Conservation (phyloP, 2,797 vertebrate genomes). For the Florisuga fusca region DNA sequence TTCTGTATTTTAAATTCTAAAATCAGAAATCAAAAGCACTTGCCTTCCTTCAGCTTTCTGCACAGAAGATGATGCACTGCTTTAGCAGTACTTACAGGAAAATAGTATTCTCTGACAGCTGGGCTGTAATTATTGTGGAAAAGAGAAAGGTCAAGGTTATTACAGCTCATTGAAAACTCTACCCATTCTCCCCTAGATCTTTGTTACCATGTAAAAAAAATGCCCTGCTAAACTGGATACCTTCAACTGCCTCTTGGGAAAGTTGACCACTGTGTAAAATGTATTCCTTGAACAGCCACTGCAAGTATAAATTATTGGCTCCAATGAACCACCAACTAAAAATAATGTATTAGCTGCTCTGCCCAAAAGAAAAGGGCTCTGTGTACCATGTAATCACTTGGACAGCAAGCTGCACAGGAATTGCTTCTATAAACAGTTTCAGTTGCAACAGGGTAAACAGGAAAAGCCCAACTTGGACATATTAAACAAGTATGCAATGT, state of each 20-base stretch:
- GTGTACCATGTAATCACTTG: conserved; percentile 44
- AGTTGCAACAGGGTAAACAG: conserved; percentile 61
- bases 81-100: background rate
- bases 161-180: background rate
- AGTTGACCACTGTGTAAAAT: background rate
- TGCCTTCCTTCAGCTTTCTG: background rate
- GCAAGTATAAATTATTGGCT: conserved; percentile 3
- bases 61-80: background rate
- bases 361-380: conserved; percentile 60
- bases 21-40: background rate
- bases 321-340: conserved; percentile 30
- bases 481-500: background rate
- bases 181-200: background rate
- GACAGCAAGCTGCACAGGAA: conserved; percentile 30
- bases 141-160: background rate
- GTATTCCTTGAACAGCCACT: background rate
- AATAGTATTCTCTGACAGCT: background rate
- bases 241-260: background rate
- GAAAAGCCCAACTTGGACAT: conserved; percentile 66
- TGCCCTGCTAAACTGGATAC: background rate
- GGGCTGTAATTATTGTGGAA: background rate
- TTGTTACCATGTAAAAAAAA: background rate
- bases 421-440: conserved; percentile 63
- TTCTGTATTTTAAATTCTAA: background rate
- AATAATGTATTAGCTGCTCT: conserved; percentile 58